phyloP scores from a whole-genome alignment of 2,797 vertebrate genomes.

The Myotis planiceps region DNA sequence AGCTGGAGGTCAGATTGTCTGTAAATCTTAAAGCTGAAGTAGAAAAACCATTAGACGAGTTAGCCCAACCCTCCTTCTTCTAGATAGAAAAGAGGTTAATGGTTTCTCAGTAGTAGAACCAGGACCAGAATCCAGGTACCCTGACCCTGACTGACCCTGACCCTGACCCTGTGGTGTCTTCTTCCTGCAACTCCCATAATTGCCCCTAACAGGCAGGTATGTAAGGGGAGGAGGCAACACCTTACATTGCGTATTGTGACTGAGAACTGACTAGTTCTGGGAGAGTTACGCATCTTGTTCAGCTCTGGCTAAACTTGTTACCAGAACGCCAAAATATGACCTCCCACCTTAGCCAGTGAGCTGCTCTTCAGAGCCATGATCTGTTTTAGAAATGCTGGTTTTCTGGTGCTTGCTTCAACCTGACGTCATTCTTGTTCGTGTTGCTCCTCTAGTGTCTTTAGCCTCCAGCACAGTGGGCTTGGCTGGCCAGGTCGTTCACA shows the following conservation, averaged over 20 bases:
- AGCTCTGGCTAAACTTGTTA: neutral
- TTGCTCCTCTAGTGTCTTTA: conserved; percentile 92
- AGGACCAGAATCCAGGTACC: neutral
- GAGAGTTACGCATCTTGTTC: neutral
- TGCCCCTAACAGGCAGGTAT: neutral
- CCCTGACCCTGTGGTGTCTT: neutral
- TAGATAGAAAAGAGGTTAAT: neutral
- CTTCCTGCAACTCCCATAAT: neutral
- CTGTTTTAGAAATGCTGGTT: neutral
- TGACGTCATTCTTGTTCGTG: conserved; percentile 64
- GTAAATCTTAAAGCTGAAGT: neutral
- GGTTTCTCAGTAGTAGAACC: neutral
- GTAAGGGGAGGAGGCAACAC: neutral
- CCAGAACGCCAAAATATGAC: neutral
- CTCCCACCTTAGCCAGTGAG: neutral
- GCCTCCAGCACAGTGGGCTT: conserved; percentile 97
- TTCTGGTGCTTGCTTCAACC: neutral
- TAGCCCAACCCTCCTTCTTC: neutral
- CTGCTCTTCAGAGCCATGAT: neutral
- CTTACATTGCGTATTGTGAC: neutral
- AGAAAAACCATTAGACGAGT: neutral
- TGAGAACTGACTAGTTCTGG: neutral
- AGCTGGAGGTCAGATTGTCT: neutral
- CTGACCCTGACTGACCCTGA: neutral
- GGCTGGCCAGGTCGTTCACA: conserved; percentile 98